Evolutionary conservation across 2,888 invertebrate genomes (phyloP).

Genomic region (Papilio gigon): DNA sequence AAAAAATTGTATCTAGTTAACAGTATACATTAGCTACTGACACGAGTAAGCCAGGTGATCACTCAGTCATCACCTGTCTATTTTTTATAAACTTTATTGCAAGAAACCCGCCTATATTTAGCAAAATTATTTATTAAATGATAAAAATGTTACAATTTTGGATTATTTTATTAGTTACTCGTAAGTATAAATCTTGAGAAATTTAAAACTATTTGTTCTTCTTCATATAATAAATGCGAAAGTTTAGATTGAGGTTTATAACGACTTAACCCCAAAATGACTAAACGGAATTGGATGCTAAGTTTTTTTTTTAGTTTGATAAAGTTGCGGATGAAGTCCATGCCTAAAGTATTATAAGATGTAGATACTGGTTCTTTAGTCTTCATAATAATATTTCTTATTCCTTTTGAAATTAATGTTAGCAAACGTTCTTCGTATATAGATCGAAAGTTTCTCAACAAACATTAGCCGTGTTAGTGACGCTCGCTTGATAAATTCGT

Average conservation of each 20-base stretch:
- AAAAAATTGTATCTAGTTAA: constrained; percentile 16
- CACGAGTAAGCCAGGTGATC: constrained; percentile 32
- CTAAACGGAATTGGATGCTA: too few species aligned
- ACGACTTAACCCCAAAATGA: too few species aligned
- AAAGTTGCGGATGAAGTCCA: too few species aligned
- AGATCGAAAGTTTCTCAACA: constrained; percentile 47
- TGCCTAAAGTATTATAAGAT: too few species aligned
- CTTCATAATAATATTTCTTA: too few species aligned
- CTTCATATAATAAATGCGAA: too few species aligned
- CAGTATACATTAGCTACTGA: constrained; percentile 22
- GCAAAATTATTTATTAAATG: constrained; percentile 15
- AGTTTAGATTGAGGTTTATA: too few species aligned
- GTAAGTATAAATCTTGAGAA: constrained; percentile 9
- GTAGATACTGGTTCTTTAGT: too few species aligned
- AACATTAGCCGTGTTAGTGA: constrained; percentile 74
- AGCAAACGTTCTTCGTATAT: constrained; percentile 19
- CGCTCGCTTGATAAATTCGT: constrained; percentile 72
- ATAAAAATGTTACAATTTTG: not conserved
- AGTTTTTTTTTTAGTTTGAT: too few species aligned
- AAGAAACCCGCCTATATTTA: constrained; percentile 21
- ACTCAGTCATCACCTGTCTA: constrained; percentile 36
- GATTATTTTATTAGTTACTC: not conserved
- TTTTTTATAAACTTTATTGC: constrained; percentile 23
- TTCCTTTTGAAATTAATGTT: not conserved
- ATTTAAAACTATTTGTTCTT: too few species aligned